A percentile compares a stretch with the other conserved stretches of the same genome.
Evolutionary conservation across 2,113 vertebrate species (phyloP).

Genomic region (Silurus glanis): DNA sequence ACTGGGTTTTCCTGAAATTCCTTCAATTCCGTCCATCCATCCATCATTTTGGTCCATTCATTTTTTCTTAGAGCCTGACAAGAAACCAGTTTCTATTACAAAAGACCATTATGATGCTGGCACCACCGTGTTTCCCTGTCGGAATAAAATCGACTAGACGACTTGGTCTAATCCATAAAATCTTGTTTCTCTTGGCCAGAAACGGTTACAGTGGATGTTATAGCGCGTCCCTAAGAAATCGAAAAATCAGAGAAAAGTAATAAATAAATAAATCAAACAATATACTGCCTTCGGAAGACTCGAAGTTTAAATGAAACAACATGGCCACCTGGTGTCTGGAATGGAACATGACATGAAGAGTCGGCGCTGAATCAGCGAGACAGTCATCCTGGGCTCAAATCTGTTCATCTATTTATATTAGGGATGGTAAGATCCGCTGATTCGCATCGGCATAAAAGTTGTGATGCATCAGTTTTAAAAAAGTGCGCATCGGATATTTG

Average conservation of each 20-base stretch:
- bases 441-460: too few species aligned
- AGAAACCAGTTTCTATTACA: neutral
- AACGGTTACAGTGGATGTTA: neutral
- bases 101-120: neutral
- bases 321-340: slow-evolving; percentile 3
- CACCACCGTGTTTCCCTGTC: neutral
- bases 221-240: neutral
- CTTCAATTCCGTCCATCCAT: neutral
- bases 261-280: neutral
- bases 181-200: neutral
- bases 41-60: neutral
- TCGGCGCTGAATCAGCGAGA: neutral
- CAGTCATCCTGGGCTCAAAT: too few species aligned
- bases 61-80: neutral
- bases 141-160: neutral
- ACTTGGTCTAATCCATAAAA: neutral
- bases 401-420: too few species aligned
- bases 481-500: too few species aligned
- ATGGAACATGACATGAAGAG: neutral
- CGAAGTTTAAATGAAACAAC: neutral
- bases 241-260: neutral
- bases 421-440: too few species aligned
- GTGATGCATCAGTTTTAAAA: too few species aligned
- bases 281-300: neutral
- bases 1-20: neutral